Evolutionary conservation across 2,888 invertebrate species (phyloP).

Genomic region (Tenthredo amoena): DNA sequence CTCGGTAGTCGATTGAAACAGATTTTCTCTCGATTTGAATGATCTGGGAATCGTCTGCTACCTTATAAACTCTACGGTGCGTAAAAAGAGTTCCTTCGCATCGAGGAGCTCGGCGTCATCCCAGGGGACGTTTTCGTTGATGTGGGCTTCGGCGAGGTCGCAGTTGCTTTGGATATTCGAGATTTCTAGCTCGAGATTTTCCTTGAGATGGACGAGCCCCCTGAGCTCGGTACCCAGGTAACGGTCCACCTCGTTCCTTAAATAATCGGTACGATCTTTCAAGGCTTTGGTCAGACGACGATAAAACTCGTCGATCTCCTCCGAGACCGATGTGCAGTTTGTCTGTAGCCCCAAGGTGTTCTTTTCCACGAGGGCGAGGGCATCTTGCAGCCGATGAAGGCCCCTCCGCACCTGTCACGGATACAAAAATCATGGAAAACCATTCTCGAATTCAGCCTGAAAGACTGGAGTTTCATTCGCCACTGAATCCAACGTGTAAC

Average conservation of each 20-base stretch:
- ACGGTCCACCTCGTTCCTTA: constrained; percentile 94
- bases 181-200: constrained; percentile 96
- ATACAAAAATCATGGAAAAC: neutral
- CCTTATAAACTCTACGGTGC: constrained; percentile 95
- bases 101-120: constrained; percentile 96
- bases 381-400: constrained; percentile 93
- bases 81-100: constrained; percentile 96
- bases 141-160: constrained; percentile 96
- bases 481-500: neutral
- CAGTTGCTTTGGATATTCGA: constrained; percentile 97
- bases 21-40: neutral
- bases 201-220: constrained; percentile 92
- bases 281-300: constrained; percentile 92
- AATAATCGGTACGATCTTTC: constrained; percentile 93
- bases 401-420: constrained; percentile 86
- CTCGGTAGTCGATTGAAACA: neutral
- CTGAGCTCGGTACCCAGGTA: constrained; percentile 94
- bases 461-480: neutral
- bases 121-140: constrained; percentile 94
- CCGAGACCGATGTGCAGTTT: constrained; percentile 93
- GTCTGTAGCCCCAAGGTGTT: constrained; percentile 93
- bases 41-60: constrained; percentile 53
- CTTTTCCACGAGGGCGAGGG: constrained; percentile 90
- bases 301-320: constrained; percentile 96
- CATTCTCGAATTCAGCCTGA: neutral